These are phyloP conservation scores for Mesoligia furuncula DNA, from an alignment of 2,888 invertebrate species.

Conservation along the genomic window DNA sequence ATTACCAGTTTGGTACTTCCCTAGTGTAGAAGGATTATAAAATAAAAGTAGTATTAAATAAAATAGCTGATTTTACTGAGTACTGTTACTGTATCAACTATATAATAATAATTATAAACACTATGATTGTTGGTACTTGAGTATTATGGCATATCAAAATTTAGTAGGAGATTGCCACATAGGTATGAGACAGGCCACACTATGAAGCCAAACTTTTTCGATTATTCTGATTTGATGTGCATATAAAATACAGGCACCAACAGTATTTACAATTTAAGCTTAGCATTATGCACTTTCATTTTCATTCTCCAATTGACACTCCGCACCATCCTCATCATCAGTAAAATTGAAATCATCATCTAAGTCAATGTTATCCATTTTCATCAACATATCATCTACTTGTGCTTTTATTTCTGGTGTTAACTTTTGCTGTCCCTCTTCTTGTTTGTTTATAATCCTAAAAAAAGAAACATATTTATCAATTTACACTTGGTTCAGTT, in stretches of 20 bases:
- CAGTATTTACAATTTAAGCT: not conserved
- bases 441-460: slow-evolving; percentile 85
- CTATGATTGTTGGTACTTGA: not conserved
- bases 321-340: slow-evolving; percentile 62
- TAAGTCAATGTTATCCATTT: slow-evolving; percentile 77
- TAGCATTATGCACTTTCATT: slow-evolving; percentile 24
- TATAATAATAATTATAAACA: not conserved
- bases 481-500: not conserved
- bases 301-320: slow-evolving; percentile 40
- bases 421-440: slow-evolving; percentile 80
- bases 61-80: not conserved
- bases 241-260: not conserved
- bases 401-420: slow-evolving; percentile 71
- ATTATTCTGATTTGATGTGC: not conserved
- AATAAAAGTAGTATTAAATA: slow-evolving; percentile 15
- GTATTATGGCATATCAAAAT: not conserved
- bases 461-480: slow-evolving; percentile 51
- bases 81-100: not conserved
- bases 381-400: slow-evolving; percentile 76
- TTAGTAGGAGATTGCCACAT: not conserved
- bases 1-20: not conserved
- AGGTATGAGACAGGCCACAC: not conserved
- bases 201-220: no score
- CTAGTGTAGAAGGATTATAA: not conserved
- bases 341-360: slow-evolving; percentile 71